Evolutionary conservation across 2,797 vertebrate genomes (phyloP).

Genomic region (Amazona ochrocephala): DNA sequence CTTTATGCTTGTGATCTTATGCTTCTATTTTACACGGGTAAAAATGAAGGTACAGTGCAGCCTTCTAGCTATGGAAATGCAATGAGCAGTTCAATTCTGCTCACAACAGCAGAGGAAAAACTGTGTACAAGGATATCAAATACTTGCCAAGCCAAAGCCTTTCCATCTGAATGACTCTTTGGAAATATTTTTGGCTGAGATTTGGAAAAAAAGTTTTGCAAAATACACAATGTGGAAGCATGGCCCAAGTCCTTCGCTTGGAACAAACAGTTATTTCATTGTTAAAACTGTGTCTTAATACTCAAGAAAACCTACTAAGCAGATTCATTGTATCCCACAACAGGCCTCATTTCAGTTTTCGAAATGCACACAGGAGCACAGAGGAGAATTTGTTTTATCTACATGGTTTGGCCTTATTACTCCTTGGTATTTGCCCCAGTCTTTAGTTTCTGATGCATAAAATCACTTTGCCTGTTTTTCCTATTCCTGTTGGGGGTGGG

Average conservation of each 20-base stretch:
- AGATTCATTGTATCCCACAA: slow-evolving; percentile 40
- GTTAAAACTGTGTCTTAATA: slow-evolving; percentile 43
- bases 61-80: slow-evolving; percentile 8
- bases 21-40: background rate
- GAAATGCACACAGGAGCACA: background rate
- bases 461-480: background rate
- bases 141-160: slow-evolving; percentile 36
- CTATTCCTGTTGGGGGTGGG: background rate
- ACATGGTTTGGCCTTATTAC: background rate
- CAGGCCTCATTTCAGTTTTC: background rate
- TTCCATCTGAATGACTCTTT: slow-evolving; percentile 60
- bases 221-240: slow-evolving; percentile 32
- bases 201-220: background rate
- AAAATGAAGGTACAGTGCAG: background rate
- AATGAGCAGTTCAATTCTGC: background rate
- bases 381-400: slow-evolving; percentile 13
- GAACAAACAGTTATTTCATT: slow-evolving; percentile 62
- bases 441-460: background rate
- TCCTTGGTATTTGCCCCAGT: background rate
- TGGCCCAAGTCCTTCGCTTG: slow-evolving; percentile 16
- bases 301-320: slow-evolving; percentile 34
- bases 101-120: background rate
- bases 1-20: background rate
- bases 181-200: slow-evolving; percentile 59
- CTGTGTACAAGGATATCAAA: slow-evolving; percentile 1